Percentiles rank a stretch among this genome's conserved stretches.
Evolutionary conservation across 2,888 invertebrate genomes (phyloP).

Genomic region (Ceraclea dissimilis): DNA sequence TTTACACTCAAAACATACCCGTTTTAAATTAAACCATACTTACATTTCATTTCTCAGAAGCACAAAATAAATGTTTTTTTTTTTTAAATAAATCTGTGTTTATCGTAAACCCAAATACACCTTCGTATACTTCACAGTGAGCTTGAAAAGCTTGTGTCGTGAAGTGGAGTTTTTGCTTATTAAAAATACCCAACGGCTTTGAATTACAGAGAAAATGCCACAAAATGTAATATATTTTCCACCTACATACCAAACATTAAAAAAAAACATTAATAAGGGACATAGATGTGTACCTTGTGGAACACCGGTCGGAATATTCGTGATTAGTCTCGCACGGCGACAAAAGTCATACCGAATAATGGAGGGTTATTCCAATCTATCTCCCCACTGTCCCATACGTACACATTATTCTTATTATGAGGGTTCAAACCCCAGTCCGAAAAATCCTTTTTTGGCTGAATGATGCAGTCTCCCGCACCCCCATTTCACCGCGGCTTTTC

Average conservation of each 20-base stretch:
- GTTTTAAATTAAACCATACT: too few species aligned
- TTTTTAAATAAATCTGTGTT: too few species aligned
- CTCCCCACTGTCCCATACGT: neutral
- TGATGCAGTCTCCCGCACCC: neutral
- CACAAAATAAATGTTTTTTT: too few species aligned
- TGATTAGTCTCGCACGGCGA: conserved; percentile 20
- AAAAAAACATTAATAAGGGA: too few species aligned
- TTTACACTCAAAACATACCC: too few species aligned
- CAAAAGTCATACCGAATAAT: conserved; percentile 24
- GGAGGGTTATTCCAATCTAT: conserved; percentile 20
- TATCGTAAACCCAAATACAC: too few species aligned
- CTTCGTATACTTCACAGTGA: too few species aligned
- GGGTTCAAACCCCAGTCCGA: conserved; percentile 8
- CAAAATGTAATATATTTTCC: neutral
- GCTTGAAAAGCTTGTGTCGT: too few species aligned
- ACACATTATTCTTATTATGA: neutral
- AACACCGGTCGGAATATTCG: conserved; percentile 11
- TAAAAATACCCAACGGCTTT: neutral
- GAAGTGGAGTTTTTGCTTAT: too few species aligned
- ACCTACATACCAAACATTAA: neutral
- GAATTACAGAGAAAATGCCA: neutral
- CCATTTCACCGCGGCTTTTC: conserved; percentile 4
- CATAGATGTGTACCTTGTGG: neutral
- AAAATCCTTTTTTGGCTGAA: conserved; percentile 5
- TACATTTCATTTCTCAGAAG: too few species aligned